Evolutionary conservation across 2,888 invertebrate genomes (phyloP).

Genomic region (Ametastegia equiseti): DNA sequence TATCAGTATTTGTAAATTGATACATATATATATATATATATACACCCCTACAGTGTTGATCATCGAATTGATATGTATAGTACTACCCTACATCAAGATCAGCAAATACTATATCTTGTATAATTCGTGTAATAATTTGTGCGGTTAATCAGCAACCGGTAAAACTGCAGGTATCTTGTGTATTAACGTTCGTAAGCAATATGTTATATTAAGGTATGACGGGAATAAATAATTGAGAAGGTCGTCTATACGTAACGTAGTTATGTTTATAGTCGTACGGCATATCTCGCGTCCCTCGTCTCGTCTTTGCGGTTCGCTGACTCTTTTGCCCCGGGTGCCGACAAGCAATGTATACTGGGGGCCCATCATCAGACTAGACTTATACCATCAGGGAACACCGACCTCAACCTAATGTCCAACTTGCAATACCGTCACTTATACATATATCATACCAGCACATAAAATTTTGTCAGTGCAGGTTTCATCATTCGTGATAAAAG

Average conservation of each 20-base stretch:
- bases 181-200: neutral
- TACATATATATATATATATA: neutral
- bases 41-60: neutral
- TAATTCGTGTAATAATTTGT: neutral
- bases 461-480: neutral
- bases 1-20: neutral
- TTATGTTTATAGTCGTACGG: slow-evolving; percentile 51
- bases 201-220: no score
- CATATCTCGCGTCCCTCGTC: slow-evolving; percentile 51
- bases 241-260: slow-evolving; percentile 30
- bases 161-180: neutral
- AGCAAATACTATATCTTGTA: no score
- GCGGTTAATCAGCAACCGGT: neutral
- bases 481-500: neutral
- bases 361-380: slow-evolving; percentile 39
- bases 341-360: slow-evolving; percentile 51
- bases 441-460: neutral
- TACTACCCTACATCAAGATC: no score
- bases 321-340: slow-evolving; percentile 56
- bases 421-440: slow-evolving; percentile 4
- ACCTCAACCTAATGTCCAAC: slow-evolving; percentile 29
- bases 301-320: slow-evolving; percentile 56
- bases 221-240: slow-evolving; percentile 29
- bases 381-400: slow-evolving; percentile 30
- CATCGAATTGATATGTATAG: neutral